Evolutionary conservation across 2,888 invertebrate species (phyloP).

Genomic region (Melitaea athalia): DNA sequence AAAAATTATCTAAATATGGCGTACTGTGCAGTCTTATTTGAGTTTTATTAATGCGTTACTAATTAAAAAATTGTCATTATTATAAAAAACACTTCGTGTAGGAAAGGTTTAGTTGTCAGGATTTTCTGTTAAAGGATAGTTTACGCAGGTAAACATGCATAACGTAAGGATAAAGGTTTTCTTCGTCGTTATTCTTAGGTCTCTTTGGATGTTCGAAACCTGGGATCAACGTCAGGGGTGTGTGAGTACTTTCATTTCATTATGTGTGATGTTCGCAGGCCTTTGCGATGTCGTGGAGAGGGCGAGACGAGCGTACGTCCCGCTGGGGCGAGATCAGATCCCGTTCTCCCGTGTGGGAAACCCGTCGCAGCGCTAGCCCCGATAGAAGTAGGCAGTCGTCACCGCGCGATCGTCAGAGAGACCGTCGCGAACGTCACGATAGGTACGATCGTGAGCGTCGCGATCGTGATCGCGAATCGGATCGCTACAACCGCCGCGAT

Average conservation of each 20-base stretch:
- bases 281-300: slow-evolving; percentile 72
- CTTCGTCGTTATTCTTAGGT: slow-evolving; percentile 47
- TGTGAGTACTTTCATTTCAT: slow-evolving; percentile 66
- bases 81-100: not conserved
- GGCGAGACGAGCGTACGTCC: slow-evolving; percentile 63
- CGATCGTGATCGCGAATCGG: slow-evolving; percentile 47
- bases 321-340: slow-evolving; percentile 63
- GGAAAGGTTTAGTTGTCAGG: slow-evolving; percentile 10
- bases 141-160: slow-evolving; percentile 65
- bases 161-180: slow-evolving; percentile 56
- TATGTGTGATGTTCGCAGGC: slow-evolving; percentile 72
- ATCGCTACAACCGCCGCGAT: slow-evolving; percentile 52
- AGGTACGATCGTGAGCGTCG: slow-evolving; percentile 48
- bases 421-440: slow-evolving; percentile 51
- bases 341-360: slow-evolving; percentile 68
- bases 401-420: slow-evolving; percentile 48
- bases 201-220: slow-evolving; percentile 36
- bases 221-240: slow-evolving; percentile 47
- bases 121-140: slow-evolving; percentile 23
- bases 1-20: slow-evolving; percentile 22
- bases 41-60: slow-evolving; percentile 4
- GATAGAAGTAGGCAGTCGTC: slow-evolving; percentile 51
- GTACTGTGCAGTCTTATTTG: slow-evolving; percentile 7
- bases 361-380: slow-evolving; percentile 59
- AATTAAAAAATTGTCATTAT: not conserved